Percentiles rank a stretch among this genome's conserved stretches.
phyloP scores from a whole-genome alignment of 2,888 invertebrate species.

The Metallyticus violacea region DNA sequence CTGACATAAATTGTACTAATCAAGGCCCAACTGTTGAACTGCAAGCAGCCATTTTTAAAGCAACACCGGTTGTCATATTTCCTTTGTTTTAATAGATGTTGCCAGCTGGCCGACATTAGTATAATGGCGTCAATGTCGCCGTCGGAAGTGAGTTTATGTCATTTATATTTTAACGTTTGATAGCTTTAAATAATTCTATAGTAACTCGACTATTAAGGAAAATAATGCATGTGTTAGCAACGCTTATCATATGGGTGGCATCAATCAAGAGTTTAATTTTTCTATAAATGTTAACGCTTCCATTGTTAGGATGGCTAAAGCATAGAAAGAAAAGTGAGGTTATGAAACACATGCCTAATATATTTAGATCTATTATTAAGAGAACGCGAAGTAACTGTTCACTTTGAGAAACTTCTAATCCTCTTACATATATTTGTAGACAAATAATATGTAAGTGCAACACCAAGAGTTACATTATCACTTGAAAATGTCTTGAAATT shows the following conservation, averaged over 20 bases:
- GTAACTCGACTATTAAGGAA: background rate
- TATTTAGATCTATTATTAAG: background rate
- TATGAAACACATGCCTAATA: background rate
- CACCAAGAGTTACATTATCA: too few species aligned
- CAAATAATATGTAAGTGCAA: too few species aligned
- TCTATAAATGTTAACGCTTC: background rate
- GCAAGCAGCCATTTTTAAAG: background rate
- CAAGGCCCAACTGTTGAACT: background rate
- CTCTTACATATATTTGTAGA: too few species aligned
- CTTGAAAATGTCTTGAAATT: too few species aligned
- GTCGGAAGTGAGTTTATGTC: conserved; percentile 60
- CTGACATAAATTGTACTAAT: background rate
- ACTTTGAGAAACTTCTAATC: too few species aligned
- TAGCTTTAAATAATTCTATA: background rate
- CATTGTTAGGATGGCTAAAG: background rate
- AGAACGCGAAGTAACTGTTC: background rate
- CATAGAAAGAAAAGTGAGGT: background rate
- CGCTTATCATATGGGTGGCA: background rate
- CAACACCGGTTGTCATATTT: background rate
- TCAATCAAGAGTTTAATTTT: background rate
- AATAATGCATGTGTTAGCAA: background rate
- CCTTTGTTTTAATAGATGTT: conserved; percentile 1
- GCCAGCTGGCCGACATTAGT: conserved; percentile 41
- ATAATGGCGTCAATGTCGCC: conserved; percentile 75
- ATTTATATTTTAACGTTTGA: background rate